Evolutionary conservation across 2,113 vertebrate species (phyloP), one percentile per base, ranked within the genome.

Genomic region (Phoxinus phoxinus): DNA sequence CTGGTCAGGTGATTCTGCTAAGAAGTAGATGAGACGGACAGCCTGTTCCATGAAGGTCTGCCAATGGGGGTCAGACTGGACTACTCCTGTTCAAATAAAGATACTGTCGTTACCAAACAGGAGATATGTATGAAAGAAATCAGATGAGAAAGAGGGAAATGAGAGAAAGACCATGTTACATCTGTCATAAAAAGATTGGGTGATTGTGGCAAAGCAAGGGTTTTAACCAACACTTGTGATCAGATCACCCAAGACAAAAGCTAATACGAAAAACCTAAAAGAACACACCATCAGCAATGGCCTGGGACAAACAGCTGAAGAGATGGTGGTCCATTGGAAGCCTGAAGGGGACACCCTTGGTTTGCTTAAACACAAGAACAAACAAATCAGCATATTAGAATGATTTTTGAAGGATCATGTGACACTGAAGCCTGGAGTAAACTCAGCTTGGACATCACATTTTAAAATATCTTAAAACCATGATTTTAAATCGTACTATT

Each of bases 11-110:
- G 96, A 96, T 91, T 99, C 98, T 4, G 97, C 96, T 87, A 99
- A 92, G 48, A 96, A 96, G 94, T 97, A 99, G 87, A 97, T 93
- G 65, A 99, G 95, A 4, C 79, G 91, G 73, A 99, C 86, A 0
- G 97, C 96, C 71, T 93, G 93, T 76, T 98, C 97, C 94, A 97
- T 97, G 90, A 99, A 99, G 41, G 96, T 96, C 89, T 98, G 94
- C 98, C 98, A 99, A 87, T 97, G 90, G 9, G 93, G 87, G 80
- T 95, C 95, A 17, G 95, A 93, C 88, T 93, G 92, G 81, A 94
- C 90, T 41, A 93, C 92, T 87, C 95, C 95, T 96, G 80, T 32
- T 61, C 5, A 11, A 76, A 32, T 25, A 5, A 58, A 19, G 51
- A n/a, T 6, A 83, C 10, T 58, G 17, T 1, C 0, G 0, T 37